Evolutionary conservation across 64 coral and sea anemone genomes (phyloP).

Genomic region (Pocillopora verrucosa): DNA sequence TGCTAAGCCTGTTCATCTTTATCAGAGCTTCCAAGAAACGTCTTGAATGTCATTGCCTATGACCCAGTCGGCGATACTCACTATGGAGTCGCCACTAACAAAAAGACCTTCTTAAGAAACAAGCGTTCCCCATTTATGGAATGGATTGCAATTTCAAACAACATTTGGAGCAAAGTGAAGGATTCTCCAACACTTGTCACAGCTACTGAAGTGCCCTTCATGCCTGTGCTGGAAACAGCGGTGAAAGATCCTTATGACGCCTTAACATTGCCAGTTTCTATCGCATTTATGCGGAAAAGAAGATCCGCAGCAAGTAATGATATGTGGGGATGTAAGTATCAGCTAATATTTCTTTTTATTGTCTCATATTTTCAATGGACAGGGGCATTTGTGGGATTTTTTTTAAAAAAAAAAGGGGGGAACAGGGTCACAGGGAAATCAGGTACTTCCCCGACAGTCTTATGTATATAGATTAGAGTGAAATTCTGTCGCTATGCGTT

Average conservation of each 20-base stretch:
- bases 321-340: slow-evolving; percentile 15
- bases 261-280: background rate
- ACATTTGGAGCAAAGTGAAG: background rate
- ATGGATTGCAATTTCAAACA: background rate
- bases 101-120: slow-evolving; percentile 7
- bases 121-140: background rate
- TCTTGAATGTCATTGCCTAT: slow-evolving; percentile 26
- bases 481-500: background rate
- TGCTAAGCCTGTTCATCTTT: background rate
- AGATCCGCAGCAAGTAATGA: background rate
- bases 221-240: slow-evolving; percentile 2
- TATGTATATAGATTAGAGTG: background rate
- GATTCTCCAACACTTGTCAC: background rate
- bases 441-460: background rate
- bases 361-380: too few relatives aligned
- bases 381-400: background rate
- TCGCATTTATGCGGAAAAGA: too few relatives aligned
- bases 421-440: background rate
- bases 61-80: background rate
- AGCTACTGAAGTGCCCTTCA: slow-evolving; percentile 41
- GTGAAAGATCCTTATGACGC: background rate
- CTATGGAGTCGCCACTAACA: slow-evolving; percentile 24
- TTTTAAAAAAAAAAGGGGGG: background rate
- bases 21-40: background rate
- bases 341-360: background rate